Evolutionary conservation across 2,888 invertebrate species (phyloP).

Genomic region (Drosophila glabriapex): DNA sequence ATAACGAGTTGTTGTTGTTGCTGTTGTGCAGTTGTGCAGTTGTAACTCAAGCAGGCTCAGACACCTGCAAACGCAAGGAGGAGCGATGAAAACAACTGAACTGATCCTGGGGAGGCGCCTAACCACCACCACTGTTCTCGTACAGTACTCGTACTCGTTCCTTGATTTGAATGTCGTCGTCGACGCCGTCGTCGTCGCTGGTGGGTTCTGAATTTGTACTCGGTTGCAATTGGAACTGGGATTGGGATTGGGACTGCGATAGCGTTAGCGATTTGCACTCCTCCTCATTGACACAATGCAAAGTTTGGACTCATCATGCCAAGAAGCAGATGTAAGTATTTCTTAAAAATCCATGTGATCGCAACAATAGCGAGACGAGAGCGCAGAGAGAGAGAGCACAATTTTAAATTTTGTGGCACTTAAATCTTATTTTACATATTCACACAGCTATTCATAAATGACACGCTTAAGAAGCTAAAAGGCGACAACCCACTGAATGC

Average conservation of each 20-base stretch:
- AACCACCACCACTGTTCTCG: conserved; percentile 41
- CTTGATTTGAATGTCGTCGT: conserved; percentile 81
- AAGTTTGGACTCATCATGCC: conserved; percentile 89
- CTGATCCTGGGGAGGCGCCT: conserved; percentile 65
- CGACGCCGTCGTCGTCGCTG: conserved; percentile 68
- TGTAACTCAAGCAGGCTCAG: conserved; percentile 69
- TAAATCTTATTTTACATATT: conserved; percentile 5
- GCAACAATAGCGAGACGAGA: neutral
- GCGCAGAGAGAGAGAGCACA: neutral
- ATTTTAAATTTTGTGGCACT: neutral
- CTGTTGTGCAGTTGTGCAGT: conserved; percentile 52
- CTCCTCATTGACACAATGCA: conserved; percentile 87
- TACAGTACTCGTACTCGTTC: conserved; percentile 45
- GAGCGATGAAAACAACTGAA: conserved; percentile 69
- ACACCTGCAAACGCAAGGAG: conserved; percentile 71
- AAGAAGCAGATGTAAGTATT: conserved; percentile 88
- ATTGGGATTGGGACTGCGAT: conserved; percentile 60
- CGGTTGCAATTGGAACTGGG: conserved; percentile 59
- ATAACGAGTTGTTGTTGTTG: conserved; percentile 54
- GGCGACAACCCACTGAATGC: conserved; percentile 78
- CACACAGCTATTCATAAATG: conserved; percentile 85
- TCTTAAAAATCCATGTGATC: neutral
- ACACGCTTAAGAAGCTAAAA: conserved; percentile 84
- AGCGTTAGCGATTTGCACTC: conserved; percentile 48
- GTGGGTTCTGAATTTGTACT: conserved; percentile 73